Evolutionary conservation across 2,113 vertebrate genomes (phyloP).

Genomic region (Oenanthe oenanthe): DNA sequence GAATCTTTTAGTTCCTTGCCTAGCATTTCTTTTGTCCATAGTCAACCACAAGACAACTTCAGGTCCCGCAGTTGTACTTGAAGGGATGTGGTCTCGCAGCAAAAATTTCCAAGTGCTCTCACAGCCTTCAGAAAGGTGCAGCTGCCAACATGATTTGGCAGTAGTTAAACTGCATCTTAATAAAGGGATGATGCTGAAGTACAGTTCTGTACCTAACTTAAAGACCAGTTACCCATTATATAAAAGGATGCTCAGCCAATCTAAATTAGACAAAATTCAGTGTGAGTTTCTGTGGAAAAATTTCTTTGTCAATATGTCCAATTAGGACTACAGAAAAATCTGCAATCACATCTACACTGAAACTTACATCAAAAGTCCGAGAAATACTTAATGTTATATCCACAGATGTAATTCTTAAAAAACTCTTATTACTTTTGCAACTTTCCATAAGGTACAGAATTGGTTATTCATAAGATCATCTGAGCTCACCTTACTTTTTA

Average conservation of each 20-base stretch:
- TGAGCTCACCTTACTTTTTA: neutral
- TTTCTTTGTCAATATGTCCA: neutral
- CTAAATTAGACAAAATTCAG: neutral
- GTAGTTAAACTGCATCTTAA: neutral
- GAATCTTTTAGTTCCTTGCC: neutral
- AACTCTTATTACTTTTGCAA: neutral
- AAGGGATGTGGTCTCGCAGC: neutral
- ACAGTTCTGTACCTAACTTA: neutral
- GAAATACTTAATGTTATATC: neutral
- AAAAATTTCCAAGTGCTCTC: neutral
- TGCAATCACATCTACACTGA: neutral
- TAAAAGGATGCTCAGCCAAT: neutral
- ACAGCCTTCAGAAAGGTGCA: neutral
- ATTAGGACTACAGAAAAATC: neutral
- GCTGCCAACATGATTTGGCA: neutral
- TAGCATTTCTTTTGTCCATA: neutral
- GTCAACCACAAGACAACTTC: neutral
- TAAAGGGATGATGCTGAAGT: neutral
- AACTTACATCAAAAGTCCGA: neutral
- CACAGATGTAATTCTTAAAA: fast-evolving
- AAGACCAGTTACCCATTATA: neutral
- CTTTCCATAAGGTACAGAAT: neutral
- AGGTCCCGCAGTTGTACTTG: neutral
- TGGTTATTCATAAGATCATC: neutral
- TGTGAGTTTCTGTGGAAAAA: neutral